Evolutionary conservation across 2,797 vertebrate species (phyloP), one percentile per base, ranked within the genome.

Genomic region (Sparidentex hasta): DNA sequence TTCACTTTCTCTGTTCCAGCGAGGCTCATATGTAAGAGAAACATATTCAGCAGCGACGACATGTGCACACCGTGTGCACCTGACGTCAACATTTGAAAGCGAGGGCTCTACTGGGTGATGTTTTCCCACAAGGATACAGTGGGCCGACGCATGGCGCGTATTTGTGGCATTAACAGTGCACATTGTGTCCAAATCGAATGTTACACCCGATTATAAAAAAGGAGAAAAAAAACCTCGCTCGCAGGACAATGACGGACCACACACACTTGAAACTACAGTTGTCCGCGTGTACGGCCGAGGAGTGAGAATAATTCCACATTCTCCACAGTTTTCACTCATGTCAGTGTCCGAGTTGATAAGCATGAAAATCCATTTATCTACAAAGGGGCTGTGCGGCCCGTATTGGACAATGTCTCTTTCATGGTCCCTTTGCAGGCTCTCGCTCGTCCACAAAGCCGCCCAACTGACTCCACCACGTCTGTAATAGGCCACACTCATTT

Each of bases 351-450:
- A 68, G 48, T 89, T 92, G 93, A 95, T 92, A 90, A 87, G 91
- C 93, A 92, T 94, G 93, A 91, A 94, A 94, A 94, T 94, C 93
- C 92, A 93, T 94, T 95, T 95, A 95, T 92, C 93, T 86, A 92
- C 90, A 94, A 94, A 94, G 86, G 84, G 47, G 81, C 89, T 85
- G 85, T 90, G 83, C 11, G 86, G 62, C 83, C 91, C 82, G 74
- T 67, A 77, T 58, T 82, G 92, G 87, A 92, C 93, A 92, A 92
- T 89, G 89, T 91, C 87, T 86, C 93, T 92, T 94, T 95, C 86
- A 94, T 93, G 90, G 90, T 87, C 84, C 69, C 88, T 27, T 90
- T 14, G 81, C 84, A 65, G 87, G 82, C 83, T 80, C 71, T 82
- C 76, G 74, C 54, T 74, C 17, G 68, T 83, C 87, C 88, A 93